phyloP scores from a whole-genome alignment of 2,888 invertebrate genomes.

The Metopia argyrocephala region DNA sequence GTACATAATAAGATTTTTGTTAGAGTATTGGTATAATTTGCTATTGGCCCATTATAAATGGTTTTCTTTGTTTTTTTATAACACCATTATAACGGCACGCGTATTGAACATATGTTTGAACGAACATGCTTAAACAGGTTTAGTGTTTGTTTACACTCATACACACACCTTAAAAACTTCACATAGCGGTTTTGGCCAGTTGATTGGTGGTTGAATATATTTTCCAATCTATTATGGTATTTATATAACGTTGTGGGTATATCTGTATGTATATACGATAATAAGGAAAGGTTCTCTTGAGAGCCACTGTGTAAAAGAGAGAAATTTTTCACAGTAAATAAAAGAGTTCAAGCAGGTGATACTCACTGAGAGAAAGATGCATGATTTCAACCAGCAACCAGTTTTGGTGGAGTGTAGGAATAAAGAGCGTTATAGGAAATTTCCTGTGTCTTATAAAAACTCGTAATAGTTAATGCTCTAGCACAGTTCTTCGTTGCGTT shows the following conservation, averaged over 20 bases:
- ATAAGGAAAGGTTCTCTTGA: slow-evolving; percentile 8
- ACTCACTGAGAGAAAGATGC: slow-evolving; percentile 40
- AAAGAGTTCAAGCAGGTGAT: slow-evolving; percentile 50
- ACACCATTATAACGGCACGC: slow-evolving; percentile 63
- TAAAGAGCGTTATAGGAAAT: slow-evolving; percentile 40
- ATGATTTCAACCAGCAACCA: slow-evolving; percentile 7
- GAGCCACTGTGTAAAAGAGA: neutral
- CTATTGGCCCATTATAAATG: slow-evolving; percentile 51
- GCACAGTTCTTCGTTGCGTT: slow-evolving; percentile 74
- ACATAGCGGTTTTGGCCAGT: slow-evolving; percentile 63
- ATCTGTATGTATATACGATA: neutral
- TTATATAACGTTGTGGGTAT: neutral
- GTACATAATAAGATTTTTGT: slow-evolving; percentile 32
- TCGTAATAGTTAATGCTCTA: slow-evolving; percentile 65
- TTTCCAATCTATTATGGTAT: neutral
- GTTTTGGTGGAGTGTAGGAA: slow-evolving; percentile 42
- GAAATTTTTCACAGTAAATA: neutral
- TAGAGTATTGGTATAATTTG: slow-evolving; percentile 49
- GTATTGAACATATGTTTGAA: slow-evolving; percentile 58
- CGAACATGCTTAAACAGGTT: slow-evolving; percentile 62
- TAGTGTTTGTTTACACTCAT: slow-evolving; percentile 35
- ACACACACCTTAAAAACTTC: slow-evolving; percentile 18
- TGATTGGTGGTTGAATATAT: slow-evolving; percentile 65
- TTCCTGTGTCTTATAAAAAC: slow-evolving; percentile 70
- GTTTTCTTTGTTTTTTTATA: slow-evolving; percentile 29